These are phyloP conservation scores for Drosophila lini DNA, from an alignment of 1,140 invertebrate genomes.

Conservation along the genomic window DNA sequence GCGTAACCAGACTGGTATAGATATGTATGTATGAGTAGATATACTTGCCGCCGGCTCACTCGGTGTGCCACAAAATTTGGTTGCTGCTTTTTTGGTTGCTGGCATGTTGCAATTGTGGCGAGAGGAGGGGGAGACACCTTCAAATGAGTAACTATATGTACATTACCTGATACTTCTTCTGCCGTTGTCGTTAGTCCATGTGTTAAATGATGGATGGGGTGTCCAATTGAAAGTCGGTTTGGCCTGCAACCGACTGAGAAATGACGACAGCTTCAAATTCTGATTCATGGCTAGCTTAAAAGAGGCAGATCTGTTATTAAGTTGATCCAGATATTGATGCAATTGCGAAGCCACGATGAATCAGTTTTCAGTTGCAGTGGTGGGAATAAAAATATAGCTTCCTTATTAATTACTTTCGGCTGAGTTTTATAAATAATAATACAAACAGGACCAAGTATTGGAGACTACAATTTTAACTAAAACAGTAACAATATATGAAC, in stretches of 20 bases:
- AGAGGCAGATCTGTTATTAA: not conserved
- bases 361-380: not conserved
- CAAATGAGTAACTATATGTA: slow-evolving; percentile 46
- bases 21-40: slow-evolving; percentile 8
- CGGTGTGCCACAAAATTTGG: slow-evolving; percentile 64
- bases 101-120: slow-evolving; percentile 60
- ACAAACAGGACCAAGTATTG: not conserved
- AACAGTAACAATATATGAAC: too few species aligned
- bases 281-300: slow-evolving; percentile 27
- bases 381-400: not conserved
- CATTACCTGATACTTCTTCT: slow-evolving; percentile 12
- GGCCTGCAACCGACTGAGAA: slow-evolving; percentile 41
- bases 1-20: slow-evolving; percentile 74
- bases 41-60: slow-evolving; percentile 34
- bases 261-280: slow-evolving; percentile 30
- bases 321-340: slow-evolving; percentile 19
- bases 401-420: too few species aligned
- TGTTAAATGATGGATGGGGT: slow-evolving; percentile 59
- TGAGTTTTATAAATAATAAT: not conserved
- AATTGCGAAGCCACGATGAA: not conserved
- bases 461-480: not conserved
- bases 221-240: slow-evolving; percentile 45
- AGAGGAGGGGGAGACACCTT: slow-evolving; percentile 40
- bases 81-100: slow-evolving; percentile 45
- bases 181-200: slow-evolving; percentile 40